A percentile compares a stretch with the other conserved stretches of the same genome.
Conservation (phyloP, 2,888 invertebrate genomes). For the Thereva unica region DNA sequence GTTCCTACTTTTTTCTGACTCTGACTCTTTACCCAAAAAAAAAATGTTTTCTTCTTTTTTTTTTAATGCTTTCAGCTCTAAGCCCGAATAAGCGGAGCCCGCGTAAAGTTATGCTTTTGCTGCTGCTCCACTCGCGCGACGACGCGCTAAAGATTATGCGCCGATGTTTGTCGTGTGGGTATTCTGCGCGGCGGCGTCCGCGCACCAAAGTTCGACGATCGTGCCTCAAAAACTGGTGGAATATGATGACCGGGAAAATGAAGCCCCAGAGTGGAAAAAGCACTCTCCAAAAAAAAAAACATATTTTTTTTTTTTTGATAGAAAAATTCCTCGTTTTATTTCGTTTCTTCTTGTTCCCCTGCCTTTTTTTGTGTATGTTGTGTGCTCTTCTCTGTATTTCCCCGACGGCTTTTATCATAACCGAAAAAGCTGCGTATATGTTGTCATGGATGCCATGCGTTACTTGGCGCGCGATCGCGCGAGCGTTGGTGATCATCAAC, state of each 20-base stretch:
- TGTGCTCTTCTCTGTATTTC: slow-evolving; percentile 2
- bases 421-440: too few relatives aligned
- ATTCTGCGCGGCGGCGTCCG: neutral
- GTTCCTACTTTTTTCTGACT: slow-evolving; percentile 26
- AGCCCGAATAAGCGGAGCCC: slow-evolving; percentile 10
- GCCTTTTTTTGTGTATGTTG: slow-evolving; percentile 10
- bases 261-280: slow-evolving; percentile 1
- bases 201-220: slow-evolving; percentile 1
- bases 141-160: neutral
- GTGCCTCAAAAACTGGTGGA: slow-evolving; percentile 12
- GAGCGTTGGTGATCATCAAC: neutral
- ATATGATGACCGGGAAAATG: slow-evolving; percentile 26
- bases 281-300: slow-evolving; percentile 6
- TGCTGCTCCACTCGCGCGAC: slow-evolving; percentile 8
- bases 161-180: neutral
- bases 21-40: neutral
- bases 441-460: too few relatives aligned
- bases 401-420: neutral
- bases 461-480: neutral
- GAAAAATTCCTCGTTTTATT: slow-evolving; percentile 11
- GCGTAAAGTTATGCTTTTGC: slow-evolving; percentile 6
- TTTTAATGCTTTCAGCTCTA: too few relatives aligned
- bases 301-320: slow-evolving; percentile 7
- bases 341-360: slow-evolving; percentile 2
- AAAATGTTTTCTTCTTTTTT: neutral